phyloP scores from a whole-genome alignment of 2,113 vertebrate genomes.

The Ctenodactylus gundi region DNA sequence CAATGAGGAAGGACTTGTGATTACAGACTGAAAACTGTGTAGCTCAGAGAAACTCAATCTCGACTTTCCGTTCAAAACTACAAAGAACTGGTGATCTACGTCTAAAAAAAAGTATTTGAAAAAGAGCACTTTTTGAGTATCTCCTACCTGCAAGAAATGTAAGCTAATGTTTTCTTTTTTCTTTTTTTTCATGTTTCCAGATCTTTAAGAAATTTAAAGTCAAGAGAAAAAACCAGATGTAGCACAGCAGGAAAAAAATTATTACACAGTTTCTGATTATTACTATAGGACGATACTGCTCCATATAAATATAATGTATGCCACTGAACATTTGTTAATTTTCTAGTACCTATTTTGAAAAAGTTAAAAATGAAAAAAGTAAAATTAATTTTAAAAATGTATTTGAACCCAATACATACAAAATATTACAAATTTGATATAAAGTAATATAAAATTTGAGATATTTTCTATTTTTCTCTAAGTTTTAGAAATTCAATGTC shows the following conservation, averaged over 20 bases:
- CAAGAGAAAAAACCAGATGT: not conserved
- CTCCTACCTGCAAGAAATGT: not conserved
- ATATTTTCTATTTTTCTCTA: not conserved
- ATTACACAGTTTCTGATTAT: not conserved
- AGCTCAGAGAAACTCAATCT: not conserved
- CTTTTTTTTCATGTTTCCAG: not conserved
- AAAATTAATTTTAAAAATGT: slow-evolving; percentile 4
- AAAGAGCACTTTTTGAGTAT: not conserved
- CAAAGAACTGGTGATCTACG: not conserved
- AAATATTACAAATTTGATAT: not conserved
- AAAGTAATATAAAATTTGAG: not conserved
- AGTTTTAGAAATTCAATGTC: not conserved
- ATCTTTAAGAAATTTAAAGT: not conserved
- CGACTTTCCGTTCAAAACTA: not conserved
- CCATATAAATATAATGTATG: not conserved
- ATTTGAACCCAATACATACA: not conserved
- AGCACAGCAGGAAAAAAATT: not conserved
- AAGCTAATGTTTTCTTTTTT: not conserved
- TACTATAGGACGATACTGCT: not conserved
- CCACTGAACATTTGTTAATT: not conserved
- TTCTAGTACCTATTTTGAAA: not conserved
- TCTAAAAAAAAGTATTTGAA: not conserved
- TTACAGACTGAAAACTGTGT: not conserved
- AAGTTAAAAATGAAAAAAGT: not conserved
- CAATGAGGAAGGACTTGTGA: not conserved